Conservation (phyloP, 2,113 vertebrate genomes). For the Pteropus alecto region DNA sequence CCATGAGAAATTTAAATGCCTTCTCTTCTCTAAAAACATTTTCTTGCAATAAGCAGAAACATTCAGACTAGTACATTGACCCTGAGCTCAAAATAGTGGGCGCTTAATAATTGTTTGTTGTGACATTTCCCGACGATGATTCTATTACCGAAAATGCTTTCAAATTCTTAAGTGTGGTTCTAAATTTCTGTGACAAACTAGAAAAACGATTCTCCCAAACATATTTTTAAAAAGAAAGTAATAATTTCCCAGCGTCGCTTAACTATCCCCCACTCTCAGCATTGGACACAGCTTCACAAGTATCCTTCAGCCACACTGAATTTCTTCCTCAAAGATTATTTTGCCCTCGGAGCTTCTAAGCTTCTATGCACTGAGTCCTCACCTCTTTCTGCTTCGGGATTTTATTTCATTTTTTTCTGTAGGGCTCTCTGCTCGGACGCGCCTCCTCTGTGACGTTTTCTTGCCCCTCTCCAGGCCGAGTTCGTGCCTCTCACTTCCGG, state of each 20-base stretch:
- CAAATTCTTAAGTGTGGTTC: slow-evolving; percentile 1
- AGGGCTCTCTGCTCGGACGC: not conserved
- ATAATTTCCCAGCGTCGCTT: not conserved
- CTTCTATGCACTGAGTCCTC: not conserved
- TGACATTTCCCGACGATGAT: slow-evolving; percentile 31
- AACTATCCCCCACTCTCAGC: not conserved
- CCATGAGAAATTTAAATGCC: not conserved
- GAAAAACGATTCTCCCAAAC: not conserved
- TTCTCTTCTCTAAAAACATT: slow-evolving; percentile 33
- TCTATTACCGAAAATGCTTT: not conserved
- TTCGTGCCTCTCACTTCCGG: not conserved
- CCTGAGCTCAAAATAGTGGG: not conserved
- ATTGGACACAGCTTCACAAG: not conserved
- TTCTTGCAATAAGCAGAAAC: slow-evolving; percentile 20
- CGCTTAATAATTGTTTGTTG: slow-evolving; percentile 21
- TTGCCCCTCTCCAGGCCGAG: not conserved
- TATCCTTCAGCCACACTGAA: not conserved
- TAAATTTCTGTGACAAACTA: slow-evolving; percentile 21
- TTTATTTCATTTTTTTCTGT: not conserved
- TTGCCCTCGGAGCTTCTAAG: not conserved
- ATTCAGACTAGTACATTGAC: slow-evolving; percentile 23
- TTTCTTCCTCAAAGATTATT: not conserved
- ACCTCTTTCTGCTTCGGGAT: not conserved
- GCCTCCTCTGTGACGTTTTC: not conserved
- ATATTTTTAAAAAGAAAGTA: not conserved